These are phyloP conservation scores for Montipora sp. DNA, from an alignment of 64 coral and sea anemone species.

Conservation along the genomic window DNA sequence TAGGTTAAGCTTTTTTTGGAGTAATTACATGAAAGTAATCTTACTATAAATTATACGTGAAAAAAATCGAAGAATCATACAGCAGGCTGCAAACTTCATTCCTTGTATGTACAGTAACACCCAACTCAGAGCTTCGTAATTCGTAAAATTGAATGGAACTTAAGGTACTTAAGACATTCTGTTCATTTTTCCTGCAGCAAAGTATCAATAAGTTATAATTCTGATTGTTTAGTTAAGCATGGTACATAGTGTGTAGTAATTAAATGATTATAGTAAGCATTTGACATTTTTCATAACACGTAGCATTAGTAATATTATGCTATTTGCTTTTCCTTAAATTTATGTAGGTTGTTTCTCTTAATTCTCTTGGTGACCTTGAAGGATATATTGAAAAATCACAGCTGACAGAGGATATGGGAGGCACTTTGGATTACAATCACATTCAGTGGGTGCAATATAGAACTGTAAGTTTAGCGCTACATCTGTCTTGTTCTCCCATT, in stretches of 20 bases:
- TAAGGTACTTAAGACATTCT: neutral
- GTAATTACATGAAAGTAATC: too few relatives aligned
- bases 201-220: neutral
- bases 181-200: neutral
- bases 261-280: too few relatives aligned
- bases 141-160: neutral
- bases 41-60: too few relatives aligned
- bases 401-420: slow-evolving; percentile 74
- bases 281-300: too few relatives aligned
- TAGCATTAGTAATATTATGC: too few relatives aligned
- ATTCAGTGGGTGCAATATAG: slow-evolving; percentile 81
- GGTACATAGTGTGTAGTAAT: too few relatives aligned
- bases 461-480: slow-evolving; percentile 37
- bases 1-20: neutral
- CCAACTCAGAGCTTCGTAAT: neutral
- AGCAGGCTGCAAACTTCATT: too few relatives aligned
- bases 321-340: neutral
- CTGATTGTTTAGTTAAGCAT: too few relatives aligned
- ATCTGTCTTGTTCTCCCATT: neutral
- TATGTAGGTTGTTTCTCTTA: slow-evolving; percentile 68
- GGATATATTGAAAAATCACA: slow-evolving; percentile 78
- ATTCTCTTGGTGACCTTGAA: slow-evolving; percentile 64
- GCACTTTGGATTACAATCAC: slow-evolving; percentile 80
- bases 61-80: too few relatives aligned
- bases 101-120: too few relatives aligned